Percentiles rank a stretch among this genome's conserved stretches.
Evolutionary conservation across 2,888 invertebrate species (phyloP).

Genomic region (Baronia brevicornis): DNA sequence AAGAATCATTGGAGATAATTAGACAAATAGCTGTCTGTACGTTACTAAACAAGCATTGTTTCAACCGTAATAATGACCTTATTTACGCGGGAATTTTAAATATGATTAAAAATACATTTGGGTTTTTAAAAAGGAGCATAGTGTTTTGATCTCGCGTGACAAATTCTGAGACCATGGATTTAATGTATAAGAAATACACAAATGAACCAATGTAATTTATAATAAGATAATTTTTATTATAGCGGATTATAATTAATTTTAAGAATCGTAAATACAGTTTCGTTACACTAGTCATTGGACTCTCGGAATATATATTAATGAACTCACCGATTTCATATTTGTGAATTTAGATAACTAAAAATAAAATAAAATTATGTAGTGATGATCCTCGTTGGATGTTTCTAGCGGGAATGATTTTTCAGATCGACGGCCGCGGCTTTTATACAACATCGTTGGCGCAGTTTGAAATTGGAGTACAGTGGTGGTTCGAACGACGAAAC

Average conservation of each 20-base stretch:
- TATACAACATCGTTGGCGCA: constrained; percentile 52
- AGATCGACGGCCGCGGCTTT: constrained; percentile 55
- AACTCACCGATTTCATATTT: constrained; percentile 69
- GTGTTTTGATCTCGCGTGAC: no score
- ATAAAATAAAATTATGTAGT: constrained; percentile 29
- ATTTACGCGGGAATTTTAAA: constrained; percentile 1
- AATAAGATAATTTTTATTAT: no score
- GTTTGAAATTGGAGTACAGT: constrained; percentile 63
- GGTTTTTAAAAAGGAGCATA: no score
- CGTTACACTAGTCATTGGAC: no score
- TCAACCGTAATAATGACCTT: constrained; percentile 6
- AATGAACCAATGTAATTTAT: no score
- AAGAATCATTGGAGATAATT: constrained; percentile 7
- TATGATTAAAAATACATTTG: constrained; percentile 2
- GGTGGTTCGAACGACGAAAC: constrained; percentile 25
- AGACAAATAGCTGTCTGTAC: constrained; percentile 11
- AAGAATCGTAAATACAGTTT: no score
- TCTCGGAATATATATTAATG: constrained; percentile 19
- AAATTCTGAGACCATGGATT: no score
- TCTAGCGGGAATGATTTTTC: constrained; percentile 69
- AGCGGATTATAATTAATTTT: neutral
- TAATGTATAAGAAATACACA: no score
- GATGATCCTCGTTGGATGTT: constrained; percentile 60
- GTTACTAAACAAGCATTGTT: constrained; percentile 14
- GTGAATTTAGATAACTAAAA: constrained; percentile 26